Evolutionary conservation across 2,888 invertebrate species (phyloP).

Genomic region (Cataglyphis altisquamis): DNA sequence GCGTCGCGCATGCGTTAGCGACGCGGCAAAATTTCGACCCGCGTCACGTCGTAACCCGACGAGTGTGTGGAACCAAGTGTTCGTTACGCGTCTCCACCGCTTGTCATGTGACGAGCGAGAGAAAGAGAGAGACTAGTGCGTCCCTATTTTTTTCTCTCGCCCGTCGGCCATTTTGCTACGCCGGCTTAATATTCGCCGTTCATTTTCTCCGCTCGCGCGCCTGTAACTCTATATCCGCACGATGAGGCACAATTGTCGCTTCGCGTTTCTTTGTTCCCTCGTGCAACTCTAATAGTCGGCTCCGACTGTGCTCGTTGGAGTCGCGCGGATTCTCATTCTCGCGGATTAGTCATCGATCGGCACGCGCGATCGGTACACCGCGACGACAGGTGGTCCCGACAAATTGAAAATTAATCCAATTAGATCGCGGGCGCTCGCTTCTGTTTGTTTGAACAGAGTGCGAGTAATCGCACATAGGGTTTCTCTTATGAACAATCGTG

Average conservation of each 20-base stretch:
- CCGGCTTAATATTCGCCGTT: conserved; percentile 79
- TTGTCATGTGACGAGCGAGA: conserved; percentile 54
- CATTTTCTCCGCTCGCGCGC: conserved; percentile 71
- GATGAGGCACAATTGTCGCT: conserved; percentile 75
- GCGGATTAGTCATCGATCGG: conserved; percentile 80
- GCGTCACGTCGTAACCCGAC: conserved; percentile 70
- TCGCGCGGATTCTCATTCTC: conserved; percentile 57
- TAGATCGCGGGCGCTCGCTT: conserved; percentile 50
- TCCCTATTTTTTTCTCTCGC: conserved; percentile 73
- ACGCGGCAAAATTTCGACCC: conserved; percentile 68
- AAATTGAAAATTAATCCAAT: conserved; percentile 79
- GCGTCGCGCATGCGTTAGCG: conserved; percentile 74
- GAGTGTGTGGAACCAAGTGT: conserved; percentile 28
- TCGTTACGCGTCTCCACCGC: conserved; percentile 32
- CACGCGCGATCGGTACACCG: conserved; percentile 67
- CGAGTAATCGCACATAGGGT: conserved; percentile 48
- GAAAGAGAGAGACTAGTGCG: conserved; percentile 56
- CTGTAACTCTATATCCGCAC: conserved; percentile 74
- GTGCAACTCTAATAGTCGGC: conserved; percentile 68
- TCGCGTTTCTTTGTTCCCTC: conserved; percentile 69
- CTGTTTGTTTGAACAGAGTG: conserved; percentile 66
- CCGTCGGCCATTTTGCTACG: conserved; percentile 81
- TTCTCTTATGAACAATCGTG: conserved; percentile 48
- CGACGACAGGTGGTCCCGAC: conserved; percentile 72
- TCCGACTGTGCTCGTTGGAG: conserved; percentile 61